Percentiles rank a stretch among this genome's conserved stretches.
These are phyloP conservation scores for Glossophaga mutica DNA, from an alignment of 2,797 vertebrate genomes.

Conservation along the genomic window DNA sequence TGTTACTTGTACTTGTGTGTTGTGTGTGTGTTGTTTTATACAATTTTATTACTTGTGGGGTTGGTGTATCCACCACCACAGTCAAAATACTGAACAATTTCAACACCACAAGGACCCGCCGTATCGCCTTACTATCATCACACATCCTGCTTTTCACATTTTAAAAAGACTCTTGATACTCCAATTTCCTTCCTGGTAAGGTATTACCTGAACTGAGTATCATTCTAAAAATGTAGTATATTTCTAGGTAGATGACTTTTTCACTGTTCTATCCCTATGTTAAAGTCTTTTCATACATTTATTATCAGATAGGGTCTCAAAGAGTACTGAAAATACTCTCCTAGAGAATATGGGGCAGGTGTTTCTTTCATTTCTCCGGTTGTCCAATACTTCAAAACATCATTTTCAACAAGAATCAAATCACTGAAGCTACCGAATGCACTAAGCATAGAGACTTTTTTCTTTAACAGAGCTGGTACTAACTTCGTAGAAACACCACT, in stretches of 20 bases:
- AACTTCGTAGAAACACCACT: background rate
- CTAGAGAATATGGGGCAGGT: background rate
- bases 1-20: background rate
- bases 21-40: background rate
- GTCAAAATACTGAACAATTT: background rate
- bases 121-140: background rate
- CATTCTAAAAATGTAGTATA: background rate
- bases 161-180: background rate
- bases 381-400: conserved; percentile 25
- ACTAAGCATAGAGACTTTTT: background rate
- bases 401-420: conserved; percentile 38
- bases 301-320: background rate
- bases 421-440: background rate
- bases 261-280: background rate
- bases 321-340: background rate
- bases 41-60: background rate
- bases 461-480: conserved; percentile 7
- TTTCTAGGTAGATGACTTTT: background rate
- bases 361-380: background rate
- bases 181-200: background rate
- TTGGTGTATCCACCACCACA: background rate
- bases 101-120: background rate
- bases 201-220: background rate
- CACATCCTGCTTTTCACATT: background rate
- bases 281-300: conserved; percentile 1